Conservation (phyloP, 2,888 invertebrate genomes). For the Apotomis turbidana region DNA sequence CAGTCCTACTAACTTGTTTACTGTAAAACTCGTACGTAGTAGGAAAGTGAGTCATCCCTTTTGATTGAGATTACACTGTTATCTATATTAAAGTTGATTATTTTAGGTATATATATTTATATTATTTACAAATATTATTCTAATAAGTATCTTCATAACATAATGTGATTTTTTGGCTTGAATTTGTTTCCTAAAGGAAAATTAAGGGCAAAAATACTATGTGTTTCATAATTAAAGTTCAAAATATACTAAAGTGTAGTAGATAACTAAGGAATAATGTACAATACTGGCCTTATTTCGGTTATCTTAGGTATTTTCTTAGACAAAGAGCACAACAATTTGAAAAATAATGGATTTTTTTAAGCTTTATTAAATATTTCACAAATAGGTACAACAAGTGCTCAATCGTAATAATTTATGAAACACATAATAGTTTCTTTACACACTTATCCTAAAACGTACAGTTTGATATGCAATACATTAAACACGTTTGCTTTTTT, state of each 20-base stretch:
- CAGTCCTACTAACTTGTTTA: constrained; percentile 5
- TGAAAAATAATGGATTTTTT: not conserved
- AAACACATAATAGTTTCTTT: constrained; percentile 36
- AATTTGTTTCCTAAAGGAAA: constrained; percentile 60
- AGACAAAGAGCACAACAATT: not conserved
- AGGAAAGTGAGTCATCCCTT: constrained; percentile 47
- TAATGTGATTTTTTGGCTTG: constrained; percentile 78
- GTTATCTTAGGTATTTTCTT: constrained; percentile 13
- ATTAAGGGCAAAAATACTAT: constrained; percentile 52
- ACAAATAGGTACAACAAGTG: not conserved
- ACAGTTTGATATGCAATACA: constrained; percentile 12
- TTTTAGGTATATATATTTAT: constrained; percentile 48
- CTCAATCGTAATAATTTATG: constrained; percentile 3
- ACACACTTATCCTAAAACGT: constrained; percentile 23
- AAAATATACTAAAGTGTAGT: not conserved
- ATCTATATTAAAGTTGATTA: constrained; percentile 52
- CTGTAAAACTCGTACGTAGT: not conserved
- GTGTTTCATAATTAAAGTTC: constrained; percentile 50
- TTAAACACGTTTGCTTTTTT: not conserved
- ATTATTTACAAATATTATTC: constrained; percentile 58
- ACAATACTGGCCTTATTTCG: constrained; percentile 24
- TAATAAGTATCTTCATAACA: constrained; percentile 57
- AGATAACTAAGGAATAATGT: constrained; percentile 10
- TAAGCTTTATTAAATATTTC: not conserved
- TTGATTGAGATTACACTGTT: constrained; percentile 69